Evolutionary conservation across 2,113 vertebrate genomes (phyloP).

Genomic region (Vicugna pacos): DNA sequence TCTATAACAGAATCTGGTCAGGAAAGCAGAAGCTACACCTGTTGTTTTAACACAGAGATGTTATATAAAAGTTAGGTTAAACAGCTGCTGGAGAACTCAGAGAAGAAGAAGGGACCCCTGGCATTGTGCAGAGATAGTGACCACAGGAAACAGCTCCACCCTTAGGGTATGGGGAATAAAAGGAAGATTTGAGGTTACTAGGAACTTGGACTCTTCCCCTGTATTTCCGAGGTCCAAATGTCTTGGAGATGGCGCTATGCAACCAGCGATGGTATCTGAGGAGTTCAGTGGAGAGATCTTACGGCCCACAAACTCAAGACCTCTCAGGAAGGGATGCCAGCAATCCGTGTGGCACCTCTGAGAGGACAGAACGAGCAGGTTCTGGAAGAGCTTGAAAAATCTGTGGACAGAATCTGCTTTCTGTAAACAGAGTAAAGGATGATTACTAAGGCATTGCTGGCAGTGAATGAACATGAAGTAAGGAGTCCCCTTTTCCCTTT

Average conservation of each 20-base stretch:
- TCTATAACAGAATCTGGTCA: not conserved
- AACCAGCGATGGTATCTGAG: not conserved
- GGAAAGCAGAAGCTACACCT: not conserved
- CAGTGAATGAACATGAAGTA: not conserved
- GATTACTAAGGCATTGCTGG: not conserved
- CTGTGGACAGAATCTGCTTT: not conserved
- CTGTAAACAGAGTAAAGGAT: not conserved
- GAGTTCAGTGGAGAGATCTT: not conserved
- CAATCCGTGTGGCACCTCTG: not conserved
- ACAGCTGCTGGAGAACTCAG: not conserved
- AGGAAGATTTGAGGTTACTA: not conserved
- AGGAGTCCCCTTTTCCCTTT: not conserved
- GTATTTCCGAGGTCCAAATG: not conserved
- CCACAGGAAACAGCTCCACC: not conserved
- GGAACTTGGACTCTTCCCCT: not conserved
- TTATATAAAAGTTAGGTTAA: not conserved
- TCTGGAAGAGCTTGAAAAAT: not conserved
- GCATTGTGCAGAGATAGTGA: not conserved
- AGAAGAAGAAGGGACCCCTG: not conserved
- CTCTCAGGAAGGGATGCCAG: accelerated
- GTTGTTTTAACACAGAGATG: conserved; percentile 7
- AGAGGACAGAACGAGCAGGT: not conserved
- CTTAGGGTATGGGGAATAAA: not conserved
- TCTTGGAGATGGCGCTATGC: not conserved
- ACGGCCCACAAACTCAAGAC: not conserved